phyloP scores from a whole-genome alignment of 1,140 invertebrate species.

The Heliconius melpomene region DNA sequence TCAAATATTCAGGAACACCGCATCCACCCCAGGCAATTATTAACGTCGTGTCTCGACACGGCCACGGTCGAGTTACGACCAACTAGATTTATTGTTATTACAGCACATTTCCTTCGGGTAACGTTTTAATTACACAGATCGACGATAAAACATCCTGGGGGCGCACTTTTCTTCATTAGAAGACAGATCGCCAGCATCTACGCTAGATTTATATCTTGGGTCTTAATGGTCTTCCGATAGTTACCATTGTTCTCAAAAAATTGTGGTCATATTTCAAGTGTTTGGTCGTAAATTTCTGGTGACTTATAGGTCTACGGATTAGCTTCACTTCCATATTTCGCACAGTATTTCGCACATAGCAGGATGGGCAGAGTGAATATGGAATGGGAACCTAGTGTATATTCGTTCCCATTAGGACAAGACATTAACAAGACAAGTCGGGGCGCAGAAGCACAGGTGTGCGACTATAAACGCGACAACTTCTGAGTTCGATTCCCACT shows the following conservation, averaged over 20 bases:
- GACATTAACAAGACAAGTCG: too few relatives aligned
- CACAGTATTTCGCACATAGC: too few relatives aligned
- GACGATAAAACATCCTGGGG: conserved; percentile 77
- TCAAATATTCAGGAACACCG: conserved; percentile 65
- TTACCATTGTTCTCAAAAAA: conserved; percentile 42
- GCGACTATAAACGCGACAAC: too few relatives aligned
- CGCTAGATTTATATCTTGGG: conserved; percentile 59
- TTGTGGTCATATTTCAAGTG: conserved; percentile 24
- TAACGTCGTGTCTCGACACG: conserved; percentile 59
- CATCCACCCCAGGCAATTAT: conserved; percentile 62
- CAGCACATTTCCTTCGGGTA: conserved; percentile 78
- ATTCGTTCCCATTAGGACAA: too few relatives aligned
- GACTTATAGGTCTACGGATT: too few relatives aligned
- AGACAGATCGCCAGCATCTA: conserved; percentile 72
- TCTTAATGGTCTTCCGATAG: conserved; percentile 58
- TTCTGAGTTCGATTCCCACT: too few relatives aligned
- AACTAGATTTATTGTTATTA: conserved; percentile 78
- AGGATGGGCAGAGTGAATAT: too few relatives aligned
- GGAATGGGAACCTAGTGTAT: too few relatives aligned
- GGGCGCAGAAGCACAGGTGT: too few relatives aligned
- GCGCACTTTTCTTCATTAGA: conserved; percentile 81
- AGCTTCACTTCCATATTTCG: neutral
- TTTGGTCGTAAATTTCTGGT: neutral
- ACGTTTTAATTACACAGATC: conserved; percentile 81
- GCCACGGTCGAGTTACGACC: conserved; percentile 61